Evolutionary conservation across 2,888 invertebrate genomes (phyloP), one percentile per base, ranked within the genome.

Genomic region (Lycophotia porphyrea): DNA sequence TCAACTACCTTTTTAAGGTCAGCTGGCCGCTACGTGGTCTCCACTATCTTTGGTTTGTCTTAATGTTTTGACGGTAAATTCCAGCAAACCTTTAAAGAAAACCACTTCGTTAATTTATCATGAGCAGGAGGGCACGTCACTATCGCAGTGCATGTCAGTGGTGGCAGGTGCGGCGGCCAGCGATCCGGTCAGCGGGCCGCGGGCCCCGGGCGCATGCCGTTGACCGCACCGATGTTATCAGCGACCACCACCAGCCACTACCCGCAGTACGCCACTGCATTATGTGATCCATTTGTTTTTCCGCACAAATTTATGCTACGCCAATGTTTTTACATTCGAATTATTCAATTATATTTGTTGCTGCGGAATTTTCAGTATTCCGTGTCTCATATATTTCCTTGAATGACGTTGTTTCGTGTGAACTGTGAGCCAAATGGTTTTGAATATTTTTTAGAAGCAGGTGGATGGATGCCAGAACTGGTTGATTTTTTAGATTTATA

Each of bases 221-320:
- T 86, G 88, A 90, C 88, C 88, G 88, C 88, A 84, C 86, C 82
- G 88, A 88, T 88, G 78, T 47, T 90, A 90, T 90, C 90, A 70
- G 69, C 64, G 49, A 64, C 76, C 65, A 74, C 77, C 68, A 64
- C 72, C 66, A 63, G 63, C 71, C 70, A 71, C 71, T 60, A 73
- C 39, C 85, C 76, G 85, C 84, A 84, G 78, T 84, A 85, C 68
- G 65, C 83, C 77, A 84, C 87, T 88, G 88, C 89, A 90, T 87
- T 90, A 87, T 86, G 87, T 89, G 88, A 89, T 86, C 85, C 86
- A 90, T 87, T 88, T 87, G 88, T 89, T 91, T 92, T 91, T 91
- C 88, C 88, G 78, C 81, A 88, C 87, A 88, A 88, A 91, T 91
- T 89, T 92, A 92, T 90, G 84, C 75, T 81, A 80, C 85, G 84